These are phyloP conservation scores for Xylophagus ater DNA, from an alignment of 2,888 invertebrate species.

Conservation along the genomic window DNA sequence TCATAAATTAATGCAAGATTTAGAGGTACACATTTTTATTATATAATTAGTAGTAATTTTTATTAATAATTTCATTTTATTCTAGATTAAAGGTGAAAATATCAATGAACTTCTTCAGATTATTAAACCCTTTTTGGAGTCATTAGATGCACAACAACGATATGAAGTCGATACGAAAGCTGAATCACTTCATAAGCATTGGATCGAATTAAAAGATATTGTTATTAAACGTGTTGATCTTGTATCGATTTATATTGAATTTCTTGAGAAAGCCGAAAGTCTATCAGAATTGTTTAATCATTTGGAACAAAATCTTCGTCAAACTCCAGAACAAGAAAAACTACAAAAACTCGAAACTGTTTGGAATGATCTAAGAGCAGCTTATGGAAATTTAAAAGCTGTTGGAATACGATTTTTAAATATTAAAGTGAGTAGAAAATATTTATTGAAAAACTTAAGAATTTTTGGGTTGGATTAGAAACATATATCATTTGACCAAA, in stretches of 20 bases:
- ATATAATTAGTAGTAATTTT: background rate
- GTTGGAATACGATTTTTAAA: conserved; percentile 54
- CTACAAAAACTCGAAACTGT: conserved; percentile 32
- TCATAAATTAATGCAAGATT: conserved; percentile 58
- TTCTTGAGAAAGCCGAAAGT: conserved; percentile 57
- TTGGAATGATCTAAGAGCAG: conserved; percentile 52
- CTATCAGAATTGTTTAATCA: conserved; percentile 54
- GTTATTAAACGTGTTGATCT: conserved; percentile 54
- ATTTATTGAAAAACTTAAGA: conserved; percentile 40
- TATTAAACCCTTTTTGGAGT: conserved; percentile 50
- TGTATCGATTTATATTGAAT: conserved; percentile 55
- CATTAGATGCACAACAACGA: conserved; percentile 52
- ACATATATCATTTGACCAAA: no score
- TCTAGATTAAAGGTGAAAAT: conserved; percentile 54
- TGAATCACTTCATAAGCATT: conserved; percentile 49
- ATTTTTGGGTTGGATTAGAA: conserved; percentile 4
- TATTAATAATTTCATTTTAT: conserved; percentile 16
- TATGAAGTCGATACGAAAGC: conserved; percentile 52
- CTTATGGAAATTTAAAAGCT: conserved; percentile 54
- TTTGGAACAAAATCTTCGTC: conserved; percentile 49
- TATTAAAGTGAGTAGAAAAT: conserved; percentile 42
- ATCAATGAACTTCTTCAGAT: conserved; percentile 52
- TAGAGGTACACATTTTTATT: conserved; percentile 46
- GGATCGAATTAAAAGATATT: conserved; percentile 50
- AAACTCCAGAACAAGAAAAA: conserved; percentile 47